These are phyloP conservation scores for Gymnothorax javanicus DNA, from an alignment of 2,797 vertebrate genomes.

Conservation along the genomic window DNA sequence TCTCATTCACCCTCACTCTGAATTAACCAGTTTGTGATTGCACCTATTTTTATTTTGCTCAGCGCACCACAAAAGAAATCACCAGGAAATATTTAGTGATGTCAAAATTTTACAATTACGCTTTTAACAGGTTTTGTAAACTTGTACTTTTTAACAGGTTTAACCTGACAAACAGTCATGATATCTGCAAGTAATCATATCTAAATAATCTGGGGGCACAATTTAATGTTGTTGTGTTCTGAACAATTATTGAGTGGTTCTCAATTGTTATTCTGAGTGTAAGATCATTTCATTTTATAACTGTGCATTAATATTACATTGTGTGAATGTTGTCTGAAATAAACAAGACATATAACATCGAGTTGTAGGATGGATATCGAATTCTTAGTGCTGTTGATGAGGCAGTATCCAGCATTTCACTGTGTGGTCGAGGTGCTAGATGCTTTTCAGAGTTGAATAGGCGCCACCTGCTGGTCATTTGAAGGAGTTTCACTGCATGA, in stretches of 20 bases:
- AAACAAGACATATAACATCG: background rate
- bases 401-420: background rate
- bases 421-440: background rate
- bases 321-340: background rate
- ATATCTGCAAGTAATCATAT: background rate
- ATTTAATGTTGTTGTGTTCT: background rate
- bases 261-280: background rate
- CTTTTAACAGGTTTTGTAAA: background rate
- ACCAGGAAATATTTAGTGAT: background rate
- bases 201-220: background rate
- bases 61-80: background rate
- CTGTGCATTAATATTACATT: background rate
- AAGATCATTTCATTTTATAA: background rate
- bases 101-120: background rate
- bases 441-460: conserved; percentile 63
- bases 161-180: background rate
- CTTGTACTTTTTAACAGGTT: background rate
- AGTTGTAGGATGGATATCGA: background rate
- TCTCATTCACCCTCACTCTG: conserved; percentile 26
- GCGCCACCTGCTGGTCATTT: conserved; percentile 76
- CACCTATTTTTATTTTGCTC: background rate
- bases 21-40: conserved; percentile 8
- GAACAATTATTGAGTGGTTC: background rate
- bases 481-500: background rate
- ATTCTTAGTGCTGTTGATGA: background rate